Percentiles rank a stretch among this genome's conserved stretches.
phyloP scores from a whole-genome alignment of 2,797 vertebrate genomes.

The Sphenodon punctatus region DNA sequence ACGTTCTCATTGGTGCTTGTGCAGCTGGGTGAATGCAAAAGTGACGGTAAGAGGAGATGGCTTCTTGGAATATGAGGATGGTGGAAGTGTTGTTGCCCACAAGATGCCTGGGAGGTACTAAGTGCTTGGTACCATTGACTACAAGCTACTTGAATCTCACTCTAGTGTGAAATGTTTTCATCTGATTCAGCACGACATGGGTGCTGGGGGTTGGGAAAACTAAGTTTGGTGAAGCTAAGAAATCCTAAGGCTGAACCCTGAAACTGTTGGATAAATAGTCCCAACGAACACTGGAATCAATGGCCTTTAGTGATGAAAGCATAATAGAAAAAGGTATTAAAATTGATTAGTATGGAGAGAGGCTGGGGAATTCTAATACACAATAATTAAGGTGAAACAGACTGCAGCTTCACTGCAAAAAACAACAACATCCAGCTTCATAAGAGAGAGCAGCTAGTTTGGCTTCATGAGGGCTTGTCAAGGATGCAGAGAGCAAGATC shows the following conservation, averaged over 20 bases:
- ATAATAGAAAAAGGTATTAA: not conserved
- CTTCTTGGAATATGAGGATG: not conserved
- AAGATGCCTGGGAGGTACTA: not conserved
- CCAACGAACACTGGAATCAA: too few relatives aligned
- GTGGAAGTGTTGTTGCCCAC: rapidly evolving
- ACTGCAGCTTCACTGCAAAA: not conserved
- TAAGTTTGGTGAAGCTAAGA: not conserved
- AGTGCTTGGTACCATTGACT: not conserved
- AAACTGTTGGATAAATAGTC: not conserved
- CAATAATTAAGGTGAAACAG: not conserved
- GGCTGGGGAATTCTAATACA: not conserved
- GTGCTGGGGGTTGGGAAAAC: not conserved
- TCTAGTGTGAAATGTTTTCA: not conserved
- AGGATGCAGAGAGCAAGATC: too few relatives aligned
- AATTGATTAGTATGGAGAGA: not conserved
- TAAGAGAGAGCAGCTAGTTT: not conserved
- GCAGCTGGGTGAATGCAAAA: not conserved
- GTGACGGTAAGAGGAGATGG: not conserved
- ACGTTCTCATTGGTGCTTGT: conserved; percentile 45
- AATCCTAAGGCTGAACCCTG: not conserved
- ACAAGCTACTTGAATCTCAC: not conserved
- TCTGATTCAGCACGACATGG: rapidly evolving
- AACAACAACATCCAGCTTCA: not conserved
- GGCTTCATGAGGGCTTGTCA: not conserved
- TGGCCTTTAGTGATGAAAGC: not conserved